Evolutionary conservation across 2,888 invertebrate genomes (phyloP).

Genomic region (Cloeon dipterum): DNA sequence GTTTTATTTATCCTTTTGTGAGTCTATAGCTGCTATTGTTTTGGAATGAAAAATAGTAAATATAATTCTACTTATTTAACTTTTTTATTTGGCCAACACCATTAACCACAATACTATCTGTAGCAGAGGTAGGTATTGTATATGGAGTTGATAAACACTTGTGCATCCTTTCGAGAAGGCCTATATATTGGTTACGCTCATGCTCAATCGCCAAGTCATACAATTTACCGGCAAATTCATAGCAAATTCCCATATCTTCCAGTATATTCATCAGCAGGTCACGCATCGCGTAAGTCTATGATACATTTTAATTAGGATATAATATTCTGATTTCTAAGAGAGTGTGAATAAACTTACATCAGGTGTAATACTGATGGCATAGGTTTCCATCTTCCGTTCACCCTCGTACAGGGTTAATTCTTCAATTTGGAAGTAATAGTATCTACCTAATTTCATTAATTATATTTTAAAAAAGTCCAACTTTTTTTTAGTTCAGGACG

Average conservation of each 20-base stretch:
- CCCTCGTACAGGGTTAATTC: constrained; percentile 78
- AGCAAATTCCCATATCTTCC: constrained; percentile 87
- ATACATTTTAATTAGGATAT: constrained; percentile 4
- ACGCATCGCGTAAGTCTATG: constrained; percentile 82
- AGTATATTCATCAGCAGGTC: constrained; percentile 84
- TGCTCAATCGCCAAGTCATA: constrained; percentile 74
- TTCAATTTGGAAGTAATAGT: constrained; percentile 80
- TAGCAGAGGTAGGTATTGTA: constrained; percentile 4
- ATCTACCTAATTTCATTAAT: constrained; percentile 24
- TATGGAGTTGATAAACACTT: constrained; percentile 49
- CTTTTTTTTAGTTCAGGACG: not conserved
- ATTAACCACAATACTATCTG: not conserved
- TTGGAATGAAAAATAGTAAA: too few species aligned
- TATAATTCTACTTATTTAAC: too few species aligned
- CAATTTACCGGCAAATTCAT: constrained; percentile 76
- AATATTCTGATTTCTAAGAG: not conserved
- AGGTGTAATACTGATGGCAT: constrained; percentile 79
- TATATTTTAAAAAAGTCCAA: not conserved
- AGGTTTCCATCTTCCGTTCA: constrained; percentile 67
- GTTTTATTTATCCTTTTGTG: too few species aligned
- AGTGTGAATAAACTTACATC: constrained; percentile 21
- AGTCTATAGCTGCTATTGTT: too few species aligned
- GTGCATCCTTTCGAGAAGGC: constrained; percentile 66
- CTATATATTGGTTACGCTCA: constrained; percentile 82
- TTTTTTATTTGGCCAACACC: too few species aligned